phyloP scores from a whole-genome alignment of 2,113 vertebrate genomes.

The Melanostigma gelatinosum region DNA sequence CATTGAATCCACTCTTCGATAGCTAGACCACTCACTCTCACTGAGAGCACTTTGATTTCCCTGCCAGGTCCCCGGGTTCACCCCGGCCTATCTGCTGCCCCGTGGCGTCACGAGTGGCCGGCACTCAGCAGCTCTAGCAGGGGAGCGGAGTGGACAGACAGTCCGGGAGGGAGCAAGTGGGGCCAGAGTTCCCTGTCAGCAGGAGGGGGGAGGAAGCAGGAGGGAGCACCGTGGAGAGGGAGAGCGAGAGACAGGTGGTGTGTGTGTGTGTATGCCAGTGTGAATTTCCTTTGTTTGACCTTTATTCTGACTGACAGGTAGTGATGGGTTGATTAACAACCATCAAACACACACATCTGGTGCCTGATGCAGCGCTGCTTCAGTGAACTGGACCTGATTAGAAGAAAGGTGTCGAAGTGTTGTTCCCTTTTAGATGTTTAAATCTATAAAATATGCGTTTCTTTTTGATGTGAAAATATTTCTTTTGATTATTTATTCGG shows the following conservation, averaged over 20 bases:
- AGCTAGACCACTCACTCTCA: slow-evolving; percentile 55
- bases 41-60: slow-evolving; percentile 62
- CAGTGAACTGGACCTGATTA: background rate
- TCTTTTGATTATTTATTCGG: background rate
- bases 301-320: slow-evolving; percentile 42
- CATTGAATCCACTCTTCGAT: slow-evolving; percentile 58
- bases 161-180: slow-evolving; percentile 33
- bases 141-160: slow-evolving; percentile 22
- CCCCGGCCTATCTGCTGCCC: slow-evolving; percentile 56
- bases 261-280: slow-evolving; percentile 3
- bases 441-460: background rate
- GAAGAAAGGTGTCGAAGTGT: background rate
- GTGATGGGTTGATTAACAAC: slow-evolving; percentile 36
- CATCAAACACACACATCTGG: slow-evolving; percentile 20
- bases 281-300: slow-evolving; percentile 39
- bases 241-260: slow-evolving; percentile 23
- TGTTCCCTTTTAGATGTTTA: background rate
- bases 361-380: background rate
- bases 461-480: background rate
- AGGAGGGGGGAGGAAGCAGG: slow-evolving; percentile 28
- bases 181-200: slow-evolving; percentile 16
- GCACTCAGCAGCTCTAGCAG: slow-evolving; percentile 56
- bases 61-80: slow-evolving; percentile 57
- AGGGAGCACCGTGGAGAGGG: slow-evolving; percentile 10
- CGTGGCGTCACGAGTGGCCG: slow-evolving; percentile 23